Conservation (phyloP, 92 coral and sea anemone species). For the Ricordea florida region DNA sequence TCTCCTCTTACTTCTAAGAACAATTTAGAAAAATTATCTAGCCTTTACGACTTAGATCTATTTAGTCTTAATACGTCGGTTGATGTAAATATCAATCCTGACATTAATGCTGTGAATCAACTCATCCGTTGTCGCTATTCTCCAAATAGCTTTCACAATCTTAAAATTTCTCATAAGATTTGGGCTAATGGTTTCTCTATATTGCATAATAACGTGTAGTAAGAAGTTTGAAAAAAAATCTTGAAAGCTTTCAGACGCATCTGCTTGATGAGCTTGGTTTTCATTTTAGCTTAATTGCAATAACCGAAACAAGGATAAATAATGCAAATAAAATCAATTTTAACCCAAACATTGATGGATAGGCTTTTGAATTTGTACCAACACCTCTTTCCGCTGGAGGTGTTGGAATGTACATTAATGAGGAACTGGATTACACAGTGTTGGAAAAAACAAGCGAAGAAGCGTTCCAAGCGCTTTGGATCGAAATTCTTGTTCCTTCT, state of each 20-base stretch:
- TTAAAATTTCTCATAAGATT: background rate
- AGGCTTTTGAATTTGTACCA: background rate
- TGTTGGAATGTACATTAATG: too few relatives aligned
- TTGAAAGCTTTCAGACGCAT: constrained; percentile 25
- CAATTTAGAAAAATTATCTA: background rate
- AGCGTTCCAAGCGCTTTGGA: background rate
- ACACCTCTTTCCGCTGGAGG: background rate
- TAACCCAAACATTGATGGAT: background rate
- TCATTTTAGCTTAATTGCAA: constrained; percentile 18
- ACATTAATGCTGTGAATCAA: background rate
- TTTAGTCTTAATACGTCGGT: background rate
- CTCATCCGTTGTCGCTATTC: background rate
- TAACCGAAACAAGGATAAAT: constrained; percentile 33
- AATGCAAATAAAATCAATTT: background rate
- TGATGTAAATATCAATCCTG: background rate
- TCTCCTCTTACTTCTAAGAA: background rate
- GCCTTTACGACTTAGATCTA: background rate
- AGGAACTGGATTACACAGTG: background rate
- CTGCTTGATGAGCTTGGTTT: constrained; percentile 8
- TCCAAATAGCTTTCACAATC: background rate
- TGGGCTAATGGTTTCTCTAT: constrained; percentile 3
- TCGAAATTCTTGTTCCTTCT: background rate
- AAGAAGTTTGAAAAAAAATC: constrained; percentile 25
- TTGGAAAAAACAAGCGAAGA: background rate
- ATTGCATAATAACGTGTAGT: too few relatives aligned